Conservation (phyloP, 2,888 invertebrate species). For the Himalopsyche kuldschensis region DNA sequence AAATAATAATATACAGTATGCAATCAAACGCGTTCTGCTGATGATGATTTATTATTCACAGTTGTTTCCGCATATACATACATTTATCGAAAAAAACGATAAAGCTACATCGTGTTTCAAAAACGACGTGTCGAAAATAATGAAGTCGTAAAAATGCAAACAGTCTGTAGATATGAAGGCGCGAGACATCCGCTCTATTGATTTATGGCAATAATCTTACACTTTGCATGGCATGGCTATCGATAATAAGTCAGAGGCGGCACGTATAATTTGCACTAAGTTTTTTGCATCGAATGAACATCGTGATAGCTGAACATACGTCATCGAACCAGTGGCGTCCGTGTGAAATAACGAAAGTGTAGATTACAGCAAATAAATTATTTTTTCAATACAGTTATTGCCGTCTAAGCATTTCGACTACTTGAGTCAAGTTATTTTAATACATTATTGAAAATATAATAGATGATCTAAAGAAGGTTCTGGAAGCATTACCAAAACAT, state of each 20-base stretch:
- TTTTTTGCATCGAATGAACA: slow-evolving; percentile 13
- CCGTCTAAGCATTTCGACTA: not conserved
- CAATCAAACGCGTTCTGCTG: too few relatives aligned
- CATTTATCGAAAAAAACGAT: not conserved
- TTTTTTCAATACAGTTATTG: not conserved
- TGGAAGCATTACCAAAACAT: too few relatives aligned
- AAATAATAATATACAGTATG: too few relatives aligned
- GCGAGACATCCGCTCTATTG: slow-evolving; percentile 7
- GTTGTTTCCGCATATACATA: too few relatives aligned
- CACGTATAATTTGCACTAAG: slow-evolving; percentile 14
- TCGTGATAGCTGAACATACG: not conserved
- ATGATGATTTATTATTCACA: too few relatives aligned
- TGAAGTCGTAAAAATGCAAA: not conserved
- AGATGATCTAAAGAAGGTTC: too few relatives aligned
- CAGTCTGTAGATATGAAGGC: not conserved
- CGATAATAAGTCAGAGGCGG: slow-evolving; percentile 15
- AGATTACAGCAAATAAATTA: not conserved
- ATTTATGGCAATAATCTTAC: slow-evolving; percentile 15
- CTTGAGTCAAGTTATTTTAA: not conserved
- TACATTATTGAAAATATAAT: too few relatives aligned
- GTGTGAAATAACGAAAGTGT: not conserved
- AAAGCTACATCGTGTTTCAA: not conserved
- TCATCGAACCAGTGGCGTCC: not conserved
- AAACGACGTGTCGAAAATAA: not conserved
- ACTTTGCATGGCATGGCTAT: slow-evolving; percentile 15